Evolutionary conservation across 2,797 vertebrate species (phyloP).

Genomic region (Australoheros facetus): DNA sequence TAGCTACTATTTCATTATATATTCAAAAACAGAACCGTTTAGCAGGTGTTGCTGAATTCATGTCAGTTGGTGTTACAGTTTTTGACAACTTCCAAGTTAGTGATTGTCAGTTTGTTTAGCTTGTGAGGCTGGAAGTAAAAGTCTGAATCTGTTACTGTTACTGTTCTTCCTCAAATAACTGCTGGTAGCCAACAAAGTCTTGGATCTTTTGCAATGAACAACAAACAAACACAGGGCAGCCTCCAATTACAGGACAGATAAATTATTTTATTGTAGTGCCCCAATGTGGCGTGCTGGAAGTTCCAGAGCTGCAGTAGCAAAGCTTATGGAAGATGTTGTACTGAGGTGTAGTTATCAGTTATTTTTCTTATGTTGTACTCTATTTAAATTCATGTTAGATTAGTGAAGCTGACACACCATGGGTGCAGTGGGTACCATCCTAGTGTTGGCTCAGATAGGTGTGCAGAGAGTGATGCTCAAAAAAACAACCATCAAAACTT

Average conservation of each 20-base stretch:
- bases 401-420: not conserved
- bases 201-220: fast-evolving
- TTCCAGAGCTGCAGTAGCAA: too few relatives aligned
- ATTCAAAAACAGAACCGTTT: not conserved
- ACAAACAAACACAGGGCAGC: not conserved
- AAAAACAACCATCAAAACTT: not conserved
- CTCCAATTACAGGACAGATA: not conserved
- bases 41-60: not conserved
- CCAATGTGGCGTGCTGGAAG: too few relatives aligned
- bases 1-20: not conserved
- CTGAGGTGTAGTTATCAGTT: not conserved
- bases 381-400: not conserved
- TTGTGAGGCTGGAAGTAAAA: fast-evolving
- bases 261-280: not conserved
- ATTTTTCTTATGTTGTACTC: not conserved
- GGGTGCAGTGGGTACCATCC: not conserved
- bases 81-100: not conserved
- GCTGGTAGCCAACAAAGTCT: not conserved
- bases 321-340: too few relatives aligned
- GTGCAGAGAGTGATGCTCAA: not conserved
- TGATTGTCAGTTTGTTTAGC: not conserved
- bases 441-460: not conserved
- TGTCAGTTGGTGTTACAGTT: not conserved
- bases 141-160: not conserved
- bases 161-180: not conserved